Conservation (phyloP, 2,797 vertebrate genomes). For the Gymnodraco acuticeps region DNA sequence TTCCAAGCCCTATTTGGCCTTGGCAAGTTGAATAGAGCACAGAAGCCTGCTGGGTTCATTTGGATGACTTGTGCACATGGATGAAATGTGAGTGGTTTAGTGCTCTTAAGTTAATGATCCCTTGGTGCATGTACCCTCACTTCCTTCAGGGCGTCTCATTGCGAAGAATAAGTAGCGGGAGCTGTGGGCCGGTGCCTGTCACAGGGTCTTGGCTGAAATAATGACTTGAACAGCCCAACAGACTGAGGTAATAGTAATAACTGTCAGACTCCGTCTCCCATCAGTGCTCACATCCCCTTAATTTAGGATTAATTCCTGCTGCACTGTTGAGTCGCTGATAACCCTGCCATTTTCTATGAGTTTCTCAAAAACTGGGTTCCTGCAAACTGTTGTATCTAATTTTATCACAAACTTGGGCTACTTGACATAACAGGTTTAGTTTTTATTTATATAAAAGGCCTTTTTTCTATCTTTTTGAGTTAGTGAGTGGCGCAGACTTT, state of each 20-base stretch:
- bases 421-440: constrained; percentile 8
- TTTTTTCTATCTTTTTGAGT: not conserved
- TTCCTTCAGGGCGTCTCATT: constrained; percentile 71
- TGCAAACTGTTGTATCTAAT: constrained; percentile 42
- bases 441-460: not conserved
- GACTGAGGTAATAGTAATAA: constrained; percentile 76
- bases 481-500: constrained; percentile 15
- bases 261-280: constrained; percentile 75
- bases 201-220: constrained; percentile 77
- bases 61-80: constrained; percentile 59
- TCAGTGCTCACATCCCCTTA: constrained; percentile 71
- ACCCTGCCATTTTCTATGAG: constrained; percentile 49
- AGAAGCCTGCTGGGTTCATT: constrained; percentile 58
- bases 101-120: constrained; percentile 77
- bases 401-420: constrained; percentile 19
- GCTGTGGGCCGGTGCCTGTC: constrained; percentile 70
- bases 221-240: constrained; percentile 74
- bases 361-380: constrained; percentile 43
- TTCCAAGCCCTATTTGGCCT: constrained; percentile 47
- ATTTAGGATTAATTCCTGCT: constrained; percentile 78
- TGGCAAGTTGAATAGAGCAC: constrained; percentile 33
- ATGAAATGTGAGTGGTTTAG: constrained; percentile 69
- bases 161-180: constrained; percentile 65
- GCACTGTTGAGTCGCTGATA: constrained; percentile 45
- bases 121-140: constrained; percentile 62